phyloP scores from a whole-genome alignment of 2,888 invertebrate species.

The Dichetophora obliterata region DNA sequence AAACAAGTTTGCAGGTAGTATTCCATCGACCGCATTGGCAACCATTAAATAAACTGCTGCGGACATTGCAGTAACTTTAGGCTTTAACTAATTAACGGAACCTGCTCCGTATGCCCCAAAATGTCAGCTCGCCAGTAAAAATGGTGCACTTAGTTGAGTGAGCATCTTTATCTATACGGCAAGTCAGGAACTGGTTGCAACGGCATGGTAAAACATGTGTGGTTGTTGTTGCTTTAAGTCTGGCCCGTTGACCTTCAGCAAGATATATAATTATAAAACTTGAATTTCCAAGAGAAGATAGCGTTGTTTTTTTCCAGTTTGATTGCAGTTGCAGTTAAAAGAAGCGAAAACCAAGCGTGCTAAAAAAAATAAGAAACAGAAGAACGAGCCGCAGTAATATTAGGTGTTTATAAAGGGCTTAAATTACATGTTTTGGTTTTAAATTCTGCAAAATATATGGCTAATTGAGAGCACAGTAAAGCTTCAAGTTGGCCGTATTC shows the following conservation, averaged over 20 bases:
- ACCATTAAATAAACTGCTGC: too few species aligned
- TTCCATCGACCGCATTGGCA: too few species aligned
- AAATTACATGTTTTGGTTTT: background rate
- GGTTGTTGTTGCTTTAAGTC: background rate
- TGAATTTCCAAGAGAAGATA: too few species aligned
- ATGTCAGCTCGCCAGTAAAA: conserved; percentile 21
- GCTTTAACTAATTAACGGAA: conserved; percentile 17
- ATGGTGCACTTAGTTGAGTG: background rate
- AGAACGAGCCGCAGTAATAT: background rate
- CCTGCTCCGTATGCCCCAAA: conserved; percentile 15
- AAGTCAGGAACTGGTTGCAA: conserved; percentile 2
- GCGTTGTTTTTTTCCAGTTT: too few species aligned
- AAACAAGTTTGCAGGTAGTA: too few species aligned
- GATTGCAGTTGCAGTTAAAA: too few species aligned
- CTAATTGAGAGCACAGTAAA: background rate
- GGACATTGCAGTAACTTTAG: background rate
- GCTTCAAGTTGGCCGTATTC: background rate
- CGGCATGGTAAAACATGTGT: background rate
- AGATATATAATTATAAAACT: background rate
- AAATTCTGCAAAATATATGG: background rate
- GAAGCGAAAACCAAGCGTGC: too few species aligned
- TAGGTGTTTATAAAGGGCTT: background rate
- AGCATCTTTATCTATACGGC: background rate
- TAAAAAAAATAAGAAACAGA: too few species aligned
- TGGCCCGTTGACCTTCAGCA: conserved; percentile 19